Percentiles rank a stretch among this genome's conserved stretches.
Evolutionary conservation across 1,140 invertebrate genomes (phyloP).

Genomic region (Hetaerina americana): DNA sequence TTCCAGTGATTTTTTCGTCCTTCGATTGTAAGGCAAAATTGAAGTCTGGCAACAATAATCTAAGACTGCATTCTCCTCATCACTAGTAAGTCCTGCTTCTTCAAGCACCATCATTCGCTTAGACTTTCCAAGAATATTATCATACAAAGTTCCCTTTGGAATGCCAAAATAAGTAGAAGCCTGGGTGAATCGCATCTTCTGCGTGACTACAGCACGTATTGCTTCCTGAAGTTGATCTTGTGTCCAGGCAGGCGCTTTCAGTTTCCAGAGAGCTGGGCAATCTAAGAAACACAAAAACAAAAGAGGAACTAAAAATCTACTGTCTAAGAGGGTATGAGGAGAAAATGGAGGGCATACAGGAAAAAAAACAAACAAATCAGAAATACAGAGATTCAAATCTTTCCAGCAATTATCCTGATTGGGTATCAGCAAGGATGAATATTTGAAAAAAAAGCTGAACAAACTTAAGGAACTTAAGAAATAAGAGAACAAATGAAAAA

Average conservation of each 20-base stretch:
- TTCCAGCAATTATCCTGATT: no score
- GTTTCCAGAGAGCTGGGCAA: conserved; percentile 19
- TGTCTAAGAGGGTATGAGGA: neutral
- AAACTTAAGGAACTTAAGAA: no score
- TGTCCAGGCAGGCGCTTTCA: conserved; percentile 63
- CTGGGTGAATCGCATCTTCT: conserved; percentile 63
- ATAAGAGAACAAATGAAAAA: no score
- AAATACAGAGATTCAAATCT: no score
- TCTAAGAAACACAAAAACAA: conserved; percentile 18
- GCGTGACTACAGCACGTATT: conserved; percentile 57
- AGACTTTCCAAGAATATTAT: conserved; percentile 64
- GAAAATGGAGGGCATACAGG: neutral
- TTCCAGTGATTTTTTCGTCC: conserved; percentile 51
- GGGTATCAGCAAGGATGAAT: no score
- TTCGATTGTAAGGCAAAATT: conserved; percentile 53
- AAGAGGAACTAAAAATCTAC: conserved; percentile 12
- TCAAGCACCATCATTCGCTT: conserved; percentile 61
- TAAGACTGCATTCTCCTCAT: conserved; percentile 49
- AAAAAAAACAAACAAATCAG: neutral
- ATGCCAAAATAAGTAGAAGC: conserved; percentile 55
- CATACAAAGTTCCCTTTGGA: conserved; percentile 63
- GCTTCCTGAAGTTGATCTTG: conserved; percentile 58
- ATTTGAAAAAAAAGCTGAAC: no score
- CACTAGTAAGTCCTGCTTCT: conserved; percentile 43
- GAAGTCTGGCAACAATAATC: conserved; percentile 62